phyloP scores from a whole-genome alignment of 2,113 vertebrate species.

The Phalacrocorax pelagicus region DNA sequence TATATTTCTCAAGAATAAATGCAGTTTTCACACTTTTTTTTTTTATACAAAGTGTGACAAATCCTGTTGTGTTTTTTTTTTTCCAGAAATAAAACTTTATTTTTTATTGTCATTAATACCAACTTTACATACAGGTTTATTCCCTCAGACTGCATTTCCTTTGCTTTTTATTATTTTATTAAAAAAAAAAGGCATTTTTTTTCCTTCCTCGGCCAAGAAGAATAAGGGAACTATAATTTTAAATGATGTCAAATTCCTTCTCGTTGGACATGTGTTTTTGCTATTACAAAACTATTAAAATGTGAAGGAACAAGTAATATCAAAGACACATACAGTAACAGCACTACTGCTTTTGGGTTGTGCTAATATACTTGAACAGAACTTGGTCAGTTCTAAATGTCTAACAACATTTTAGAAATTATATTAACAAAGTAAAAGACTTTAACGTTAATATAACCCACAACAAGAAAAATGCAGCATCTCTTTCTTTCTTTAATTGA shows the following conservation, averaged over 20 bases:
- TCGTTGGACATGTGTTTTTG: background rate
- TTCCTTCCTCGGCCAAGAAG: conserved; percentile 34
- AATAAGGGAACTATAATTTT: conserved; percentile 1
- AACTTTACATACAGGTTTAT: conserved; percentile 63
- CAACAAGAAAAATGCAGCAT: conserved; percentile 62
- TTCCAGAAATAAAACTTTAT: conserved; percentile 73
- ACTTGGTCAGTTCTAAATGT: conserved; percentile 27
- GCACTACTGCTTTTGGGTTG: conserved; percentile 65
- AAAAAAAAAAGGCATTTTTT: background rate
- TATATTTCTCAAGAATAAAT: background rate
- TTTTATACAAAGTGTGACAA: conserved; percentile 63
- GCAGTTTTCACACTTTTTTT: conserved; percentile 21
- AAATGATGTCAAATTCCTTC: background rate
- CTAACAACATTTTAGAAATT: conserved; percentile 62
- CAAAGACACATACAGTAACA: conserved; percentile 69
- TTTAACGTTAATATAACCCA: conserved; percentile 42
- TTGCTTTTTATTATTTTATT: background rate
- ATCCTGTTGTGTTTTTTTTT: background rate
- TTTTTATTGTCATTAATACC: conserved; percentile 54
- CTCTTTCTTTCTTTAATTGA: background rate
- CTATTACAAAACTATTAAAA: conserved; percentile 72
- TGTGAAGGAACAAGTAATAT: conserved; percentile 62
- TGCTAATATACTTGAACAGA: conserved; percentile 60
- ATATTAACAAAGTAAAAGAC: conserved; percentile 67
- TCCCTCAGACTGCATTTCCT: conserved; percentile 56